Conservation (phyloP, 2,113 vertebrate species). For the Condylura cristata region DNA sequence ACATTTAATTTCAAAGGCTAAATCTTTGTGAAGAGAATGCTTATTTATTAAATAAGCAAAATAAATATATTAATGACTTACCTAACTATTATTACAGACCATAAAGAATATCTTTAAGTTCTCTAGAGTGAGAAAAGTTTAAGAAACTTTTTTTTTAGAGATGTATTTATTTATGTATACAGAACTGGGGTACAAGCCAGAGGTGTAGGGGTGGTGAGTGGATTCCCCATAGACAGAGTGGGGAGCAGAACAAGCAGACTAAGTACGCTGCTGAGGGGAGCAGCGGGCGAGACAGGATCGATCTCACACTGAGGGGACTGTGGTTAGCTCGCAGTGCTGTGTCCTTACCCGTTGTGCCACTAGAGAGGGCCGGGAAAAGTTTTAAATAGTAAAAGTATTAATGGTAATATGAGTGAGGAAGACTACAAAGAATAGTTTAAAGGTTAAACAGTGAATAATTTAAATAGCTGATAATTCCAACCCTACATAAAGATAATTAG, state of each 20-base stretch:
- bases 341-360: too few relatives aligned
- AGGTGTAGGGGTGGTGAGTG: too few relatives aligned
- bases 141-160: too few relatives aligned
- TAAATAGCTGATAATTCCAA: not conserved
- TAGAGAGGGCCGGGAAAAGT: too few relatives aligned
- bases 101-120: not conserved
- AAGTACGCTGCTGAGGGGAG: too few relatives aligned
- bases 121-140: not conserved
- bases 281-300: too few relatives aligned
- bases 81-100: not conserved
- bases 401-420: not conserved
- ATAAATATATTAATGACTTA: not conserved
- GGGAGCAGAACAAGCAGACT: too few relatives aligned
- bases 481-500: not conserved
- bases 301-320: too few relatives aligned
- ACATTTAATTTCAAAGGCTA: not conserved
- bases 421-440: not conserved
- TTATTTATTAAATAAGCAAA: slow-evolving; percentile 5
- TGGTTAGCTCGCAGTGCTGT: too few relatives aligned
- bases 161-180: too few relatives aligned
- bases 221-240: too few relatives aligned
- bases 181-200: too few relatives aligned
- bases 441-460: not conserved
- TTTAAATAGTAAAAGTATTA: not conserved
- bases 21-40: not conserved